phyloP scores from a whole-genome alignment of 2,797 vertebrate species.

The Aulostomus chinensis region DNA sequence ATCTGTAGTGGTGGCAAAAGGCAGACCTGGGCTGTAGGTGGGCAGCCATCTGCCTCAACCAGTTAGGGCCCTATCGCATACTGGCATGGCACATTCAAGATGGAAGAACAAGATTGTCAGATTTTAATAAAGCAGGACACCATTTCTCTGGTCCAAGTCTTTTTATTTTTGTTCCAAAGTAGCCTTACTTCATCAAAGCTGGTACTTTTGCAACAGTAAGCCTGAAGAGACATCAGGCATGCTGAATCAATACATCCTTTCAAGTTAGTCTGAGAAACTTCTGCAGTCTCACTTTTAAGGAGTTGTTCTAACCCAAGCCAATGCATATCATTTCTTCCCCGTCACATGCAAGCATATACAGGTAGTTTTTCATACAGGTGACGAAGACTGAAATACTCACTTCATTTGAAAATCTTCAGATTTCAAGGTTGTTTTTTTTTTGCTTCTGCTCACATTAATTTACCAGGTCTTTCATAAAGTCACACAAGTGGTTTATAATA shows the following conservation, averaged over 20 bases:
- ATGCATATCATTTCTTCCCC: too few relatives aligned
- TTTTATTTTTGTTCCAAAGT: conserved; percentile 30
- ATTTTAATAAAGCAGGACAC: background rate
- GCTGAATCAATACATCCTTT: conserved; percentile 50
- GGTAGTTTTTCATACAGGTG: background rate
- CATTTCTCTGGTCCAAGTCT: conserved; percentile 1
- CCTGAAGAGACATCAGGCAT: conserved; percentile 34
- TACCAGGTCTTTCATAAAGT: conserved; percentile 5
- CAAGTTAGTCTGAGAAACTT: conserved; percentile 54
- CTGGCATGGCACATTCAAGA: background rate
- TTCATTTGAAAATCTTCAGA: too few relatives aligned
- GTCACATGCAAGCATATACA: too few relatives aligned
- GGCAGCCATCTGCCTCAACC: too few relatives aligned
- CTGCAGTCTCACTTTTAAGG: conserved; percentile 12
- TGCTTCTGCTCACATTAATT: conserved; percentile 3
- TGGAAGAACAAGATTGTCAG: background rate
- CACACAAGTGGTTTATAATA: conserved; percentile 26
- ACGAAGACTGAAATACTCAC: too few relatives aligned
- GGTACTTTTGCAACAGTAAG: conserved; percentile 14
- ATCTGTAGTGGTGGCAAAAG: too few relatives aligned
- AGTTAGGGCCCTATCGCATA: too few relatives aligned
- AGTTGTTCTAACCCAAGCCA: too few relatives aligned
- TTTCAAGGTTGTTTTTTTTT: conserved; percentile 8
- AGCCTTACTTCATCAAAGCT: conserved; percentile 42
- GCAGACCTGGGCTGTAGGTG: too few relatives aligned